phyloP scores from a whole-genome alignment of 2,113 vertebrate genomes.

The Mus musculus region GRCm39 chrX:45541501-45542000 shows the following conservation, averaged over 20 bases:
- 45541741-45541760: conserved; percentile 62
- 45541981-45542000: conserved; percentile 88
- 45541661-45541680: neutral
- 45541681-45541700: conserved; percentile 14
- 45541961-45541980: conserved; percentile 92
- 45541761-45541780: conserved; percentile 70
- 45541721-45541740: conserved; percentile 72
- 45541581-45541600: conserved; percentile 49
- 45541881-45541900: conserved; percentile 87
- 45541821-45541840: conserved; percentile 55
- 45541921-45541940: conserved; percentile 88
- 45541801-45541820: conserved; percentile 54
- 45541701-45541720: conserved; percentile 58
- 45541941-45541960: conserved; percentile 84
- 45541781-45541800: conserved; percentile 71
- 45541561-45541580: neutral
- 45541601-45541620: conserved; percentile 55
- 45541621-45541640: conserved; percentile 70
- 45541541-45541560: no score
- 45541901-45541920: conserved; percentile 88
- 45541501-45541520: no score
- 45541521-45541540: no score
- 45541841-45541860: conserved; percentile 72
- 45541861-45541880: conserved; percentile 83
- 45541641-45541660: conserved; percentile 61